Evolutionary conservation across 2,797 vertebrate genomes (phyloP).

Genomic region (Poeciliopsis presidionis): DNA sequence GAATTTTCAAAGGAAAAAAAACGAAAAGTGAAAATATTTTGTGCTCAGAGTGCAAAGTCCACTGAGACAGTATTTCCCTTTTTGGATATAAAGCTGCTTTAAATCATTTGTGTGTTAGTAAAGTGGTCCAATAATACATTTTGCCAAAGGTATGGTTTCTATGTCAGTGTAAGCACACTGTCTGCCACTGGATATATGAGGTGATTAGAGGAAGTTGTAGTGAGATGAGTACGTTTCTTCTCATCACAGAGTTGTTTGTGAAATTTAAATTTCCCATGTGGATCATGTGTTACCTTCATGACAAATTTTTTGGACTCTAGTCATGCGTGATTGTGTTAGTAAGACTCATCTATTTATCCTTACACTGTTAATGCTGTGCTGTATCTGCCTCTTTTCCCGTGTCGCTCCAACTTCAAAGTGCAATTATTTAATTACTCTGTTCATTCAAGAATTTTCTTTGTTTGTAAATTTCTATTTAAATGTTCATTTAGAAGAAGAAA

Average conservation of each 20-base stretch:
- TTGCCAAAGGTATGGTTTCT: slow-evolving; percentile 53
- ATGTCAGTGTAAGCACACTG: slow-evolving; percentile 53
- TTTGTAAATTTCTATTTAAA: background rate
- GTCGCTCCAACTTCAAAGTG: background rate
- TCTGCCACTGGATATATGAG: slow-evolving; percentile 60
- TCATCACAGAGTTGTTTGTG: slow-evolving; percentile 34
- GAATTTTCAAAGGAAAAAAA: background rate
- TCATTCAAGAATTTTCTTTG: background rate
- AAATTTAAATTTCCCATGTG: background rate
- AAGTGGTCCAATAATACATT: slow-evolving; percentile 19
- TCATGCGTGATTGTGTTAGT: background rate
- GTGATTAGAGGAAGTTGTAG: slow-evolving; percentile 45
- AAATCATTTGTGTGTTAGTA: slow-evolving; percentile 26
- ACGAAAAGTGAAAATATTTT: background rate
- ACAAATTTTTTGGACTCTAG: background rate
- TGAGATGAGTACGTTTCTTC: slow-evolving; percentile 41
- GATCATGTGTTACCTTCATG: background rate
- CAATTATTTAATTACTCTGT: background rate
- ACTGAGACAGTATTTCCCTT: slow-evolving; percentile 7
- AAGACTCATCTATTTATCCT: background rate
- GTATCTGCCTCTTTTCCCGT: background rate
- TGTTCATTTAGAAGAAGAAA: background rate
- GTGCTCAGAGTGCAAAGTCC: slow-evolving; percentile 2
- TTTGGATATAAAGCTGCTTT: slow-evolving; percentile 15
- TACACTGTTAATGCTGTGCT: background rate